phyloP scores from a whole-genome alignment of 2,113 vertebrate genomes.

The Micromys minutus region DNA sequence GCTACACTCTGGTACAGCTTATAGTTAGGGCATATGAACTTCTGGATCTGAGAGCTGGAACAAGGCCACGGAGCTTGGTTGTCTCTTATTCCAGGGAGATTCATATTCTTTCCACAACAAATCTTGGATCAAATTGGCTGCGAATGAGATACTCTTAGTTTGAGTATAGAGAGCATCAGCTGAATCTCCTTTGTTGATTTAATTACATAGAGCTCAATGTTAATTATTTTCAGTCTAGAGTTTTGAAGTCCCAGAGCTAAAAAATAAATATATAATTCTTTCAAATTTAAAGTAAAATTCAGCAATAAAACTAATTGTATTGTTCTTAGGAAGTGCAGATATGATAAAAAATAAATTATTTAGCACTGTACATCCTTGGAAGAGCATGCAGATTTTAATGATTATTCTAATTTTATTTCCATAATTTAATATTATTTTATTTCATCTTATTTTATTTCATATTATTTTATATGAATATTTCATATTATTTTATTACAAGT shows the following conservation, averaged over 20 bases:
- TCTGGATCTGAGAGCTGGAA: too few species aligned
- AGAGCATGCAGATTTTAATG: constrained; percentile 81
- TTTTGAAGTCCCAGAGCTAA: constrained; percentile 60
- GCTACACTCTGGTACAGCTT: too few species aligned
- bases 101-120: too few species aligned
- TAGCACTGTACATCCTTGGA: constrained; percentile 59
- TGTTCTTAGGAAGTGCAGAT: constrained; percentile 56
- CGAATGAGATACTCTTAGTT: too few species aligned
- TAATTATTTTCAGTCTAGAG: constrained; percentile 83
- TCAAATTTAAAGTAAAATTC: constrained; percentile 64
- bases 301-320: constrained; percentile 72
- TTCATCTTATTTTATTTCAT: constrained; percentile 68
- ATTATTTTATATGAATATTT: constrained; percentile 73
- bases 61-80: too few species aligned
- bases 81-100: too few species aligned
- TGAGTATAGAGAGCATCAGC: constrained; percentile 71
- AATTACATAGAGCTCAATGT: constrained; percentile 80
- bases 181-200: constrained; percentile 82
- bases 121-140: too few species aligned
- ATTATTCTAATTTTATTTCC: constrained; percentile 77
- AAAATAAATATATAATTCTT: constrained; percentile 42
- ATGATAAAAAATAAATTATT: constrained; percentile 82
- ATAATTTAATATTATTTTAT: constrained; percentile 68
- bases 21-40: too few species aligned
- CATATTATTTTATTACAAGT: constrained; percentile 69